Base-by-base conservation (phyloP, 1,140 invertebrate genomes). In the Drosophila lacteicornis region DNA sequence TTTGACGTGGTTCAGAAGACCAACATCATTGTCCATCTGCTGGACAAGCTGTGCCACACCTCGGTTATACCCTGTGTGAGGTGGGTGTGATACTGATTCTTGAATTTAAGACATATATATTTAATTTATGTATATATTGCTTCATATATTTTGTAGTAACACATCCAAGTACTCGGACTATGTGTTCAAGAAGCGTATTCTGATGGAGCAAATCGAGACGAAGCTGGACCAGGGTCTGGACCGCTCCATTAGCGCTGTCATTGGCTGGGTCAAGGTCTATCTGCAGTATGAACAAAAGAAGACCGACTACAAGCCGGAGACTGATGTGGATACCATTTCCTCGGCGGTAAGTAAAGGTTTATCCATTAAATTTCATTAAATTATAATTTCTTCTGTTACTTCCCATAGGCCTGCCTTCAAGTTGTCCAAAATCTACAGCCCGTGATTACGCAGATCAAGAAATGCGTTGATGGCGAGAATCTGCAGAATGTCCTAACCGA, bases 241-340 rank as follows among this genome's bases (percentile, higher is more conserved):
- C 91, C 95, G 97, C 67, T 96, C 97, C 11, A 94, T 99, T 36
- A 96, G 96, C 67, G 97, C 98, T 0, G 96, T 99, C 25, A 95
- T 97, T 65, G 96, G 96, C 19, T 99, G 98, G 97, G 96, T 99
- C 0, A 97, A 97, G 93, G 94, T 97, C 51, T 96, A 98, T 87
- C 94, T 99, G 2, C 96, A 98, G 93, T 96, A 95, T 5, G 98
- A 99, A 92, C 99, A 99, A 93, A 98, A 98, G 92, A 99, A 99
- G 92, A 97, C 96, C 1, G 99, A 99, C 93, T 99, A 99, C 83
- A 99, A 97, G 91, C 98, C 98, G 0, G 99, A 99, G 93, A 96
- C 94, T 6, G 96, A 97, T 83, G 95, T 96, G 6, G 96, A 97
- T 82, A 97, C 96, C 1, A 93, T 97, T 27, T 95, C 95, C 8